Evolutionary conservation across 2,797 vertebrate genomes (phyloP).

Genomic region (Prionace glauca): DNA sequence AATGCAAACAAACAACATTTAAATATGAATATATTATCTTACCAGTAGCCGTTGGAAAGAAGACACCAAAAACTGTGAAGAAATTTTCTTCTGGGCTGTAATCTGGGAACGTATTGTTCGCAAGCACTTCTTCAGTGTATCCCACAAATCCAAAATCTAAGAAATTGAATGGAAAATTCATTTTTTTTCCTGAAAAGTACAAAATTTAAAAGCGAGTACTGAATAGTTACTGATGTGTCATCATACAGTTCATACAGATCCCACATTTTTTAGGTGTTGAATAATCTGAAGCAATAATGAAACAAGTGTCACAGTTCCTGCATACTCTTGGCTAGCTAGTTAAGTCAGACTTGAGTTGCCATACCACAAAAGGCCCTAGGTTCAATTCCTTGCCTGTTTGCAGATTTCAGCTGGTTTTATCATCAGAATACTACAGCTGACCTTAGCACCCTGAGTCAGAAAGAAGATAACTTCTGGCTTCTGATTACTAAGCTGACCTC

Average conservation of each 20-base stretch:
- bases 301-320: not conserved
- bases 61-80: constrained; percentile 94
- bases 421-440: not conserved
- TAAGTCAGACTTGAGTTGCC: not conserved
- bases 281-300: not conserved
- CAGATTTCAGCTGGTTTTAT: not conserved
- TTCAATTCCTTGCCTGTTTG: not conserved
- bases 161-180: not conserved
- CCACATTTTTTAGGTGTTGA: not conserved
- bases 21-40: constrained; percentile 38
- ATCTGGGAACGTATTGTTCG: constrained; percentile 75
- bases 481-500: not conserved
- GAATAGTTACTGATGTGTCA: not conserved
- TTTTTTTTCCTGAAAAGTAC: not conserved
- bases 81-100: constrained; percentile 84
- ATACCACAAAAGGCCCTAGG: not conserved
- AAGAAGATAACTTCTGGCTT: not conserved
- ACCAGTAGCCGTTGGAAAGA: constrained; percentile 97
- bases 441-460: not conserved
- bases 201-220: not conserved
- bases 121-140: constrained; percentile 72
- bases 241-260: not conserved
- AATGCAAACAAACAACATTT: not conserved
- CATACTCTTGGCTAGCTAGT: not conserved
- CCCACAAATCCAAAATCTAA: constrained; percentile 84